Base-by-base conservation (phyloP, 2,113 vertebrate species). In the Pseudorasbora parva region DNA sequence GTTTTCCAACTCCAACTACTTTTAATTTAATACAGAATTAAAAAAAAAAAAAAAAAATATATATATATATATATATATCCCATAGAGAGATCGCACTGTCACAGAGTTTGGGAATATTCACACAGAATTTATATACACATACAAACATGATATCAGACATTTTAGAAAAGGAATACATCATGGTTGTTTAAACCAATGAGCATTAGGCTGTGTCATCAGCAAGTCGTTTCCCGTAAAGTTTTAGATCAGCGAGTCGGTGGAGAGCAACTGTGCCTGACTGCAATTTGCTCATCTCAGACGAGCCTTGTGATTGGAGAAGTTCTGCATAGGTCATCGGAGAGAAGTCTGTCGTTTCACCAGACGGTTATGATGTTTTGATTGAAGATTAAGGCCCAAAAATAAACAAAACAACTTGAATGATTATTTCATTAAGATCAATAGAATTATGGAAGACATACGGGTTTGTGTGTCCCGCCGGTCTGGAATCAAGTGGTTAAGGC, bases 401-500 rank as follows among this genome's bases (percentile, higher is more conserved):
- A 64, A 64, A 33, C 4, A 64, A 19, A 21, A 33, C 7, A 64
- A 30, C 60, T 30, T 64, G 2, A 64, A 30, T 64, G 1, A 66
- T 37, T 68, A 8, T 21, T 37, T 68, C 9, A 21, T 9, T 68
- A 37, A 10, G 17, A 66, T 37, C 4, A 37, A 37, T 41, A 19
- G 23, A 25, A 23, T 17, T 79, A 79, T 0, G 23, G 9, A 66
- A 49, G 57, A 14, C n/a, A 1, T 14, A 25, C 3, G 45, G 25
- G 43, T 49, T 79, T n/a, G 47, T 51, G 51, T 57, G 30, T 77
- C 66, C 75, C 43, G 69, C 80, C 57, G 78, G 2, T 21, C 68
- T 21, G 51, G 72, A 60, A 49, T 85, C 82, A 88, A 90, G 85
- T 84, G 85, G 69, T 83, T 60, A 77, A 37, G 49, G 54, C 83